Evolutionary conservation across 2,888 invertebrate species (phyloP), one percentile per base, ranked within the genome.

Genomic region (Leptopilina drosophilae): DNA sequence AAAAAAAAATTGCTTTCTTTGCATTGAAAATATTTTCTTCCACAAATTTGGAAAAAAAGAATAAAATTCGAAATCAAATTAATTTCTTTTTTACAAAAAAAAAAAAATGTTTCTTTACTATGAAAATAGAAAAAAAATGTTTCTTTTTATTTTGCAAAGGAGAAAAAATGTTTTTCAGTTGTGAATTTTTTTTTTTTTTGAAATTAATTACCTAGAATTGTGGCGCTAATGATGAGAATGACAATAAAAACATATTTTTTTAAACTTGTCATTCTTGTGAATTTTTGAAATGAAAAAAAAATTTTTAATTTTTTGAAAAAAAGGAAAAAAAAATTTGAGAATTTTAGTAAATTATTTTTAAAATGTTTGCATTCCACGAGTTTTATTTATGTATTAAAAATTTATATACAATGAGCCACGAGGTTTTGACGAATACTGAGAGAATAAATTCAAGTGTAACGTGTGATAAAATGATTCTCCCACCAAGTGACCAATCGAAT

Each of bases 401-500:
- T 33, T 33, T 3, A 33, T 33, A 33, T 33, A 33, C 33, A 33
- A 33, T 33, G 33, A 69, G 69, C 69, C 69, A 69, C 69, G 53
- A 69, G 69, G 69, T 33, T 33, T 69, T 69, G 53, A 77, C 77
- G 77, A 69, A 64, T 67, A 83, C 83, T 83, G 83, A 82, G 80
- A 1, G 76, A 81, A 81, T 78, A 81, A 79, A 75, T 78, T 81
- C 78, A 81, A 78, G 78, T 81, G 67, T 78, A 76, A 80, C 79
- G 78, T 82, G 78, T 80, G 82, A 82, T 83, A 83, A 69, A 56
- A 69, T 56, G 69, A 59, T 78, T 82, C 81, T 78, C 83, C 83
- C 83, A 82, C 83, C 81, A 82, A 14, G n/a, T 26, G 49, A 14
- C 14, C 14, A 8, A 69, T 69, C 69, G 8, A 59, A 59, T 56